A percentile compares a stretch with the other conserved stretches of the same genome.
Conservation (phyloP, 2,888 invertebrate species). For the Cheilosia grossa region DNA sequence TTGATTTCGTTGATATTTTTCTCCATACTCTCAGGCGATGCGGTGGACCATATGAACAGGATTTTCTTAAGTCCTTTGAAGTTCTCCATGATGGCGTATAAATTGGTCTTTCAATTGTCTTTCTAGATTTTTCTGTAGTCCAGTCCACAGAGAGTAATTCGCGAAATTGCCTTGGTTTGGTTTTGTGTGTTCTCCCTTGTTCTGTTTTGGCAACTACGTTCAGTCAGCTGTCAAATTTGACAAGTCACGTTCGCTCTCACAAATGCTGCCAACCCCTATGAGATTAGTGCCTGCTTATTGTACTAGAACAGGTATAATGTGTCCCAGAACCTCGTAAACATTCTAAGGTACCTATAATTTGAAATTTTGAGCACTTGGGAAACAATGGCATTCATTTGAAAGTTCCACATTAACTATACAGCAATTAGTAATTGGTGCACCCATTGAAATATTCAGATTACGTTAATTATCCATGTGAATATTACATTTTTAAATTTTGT, state of each 20-base stretch:
- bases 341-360: too few relatives aligned
- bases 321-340: too few relatives aligned
- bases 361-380: too few relatives aligned
- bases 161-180: neutral
- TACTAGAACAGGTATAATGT: too few relatives aligned
- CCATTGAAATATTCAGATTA: too few relatives aligned
- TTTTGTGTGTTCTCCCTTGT: neutral
- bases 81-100: conserved; percentile 79
- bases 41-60: conserved; percentile 85
- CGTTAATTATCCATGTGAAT: too few relatives aligned
- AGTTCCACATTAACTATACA: too few relatives aligned
- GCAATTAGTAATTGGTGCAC: too few relatives aligned
- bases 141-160: neutral
- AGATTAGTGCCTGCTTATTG: too few relatives aligned
- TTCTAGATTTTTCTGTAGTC: conserved; percentile 21
- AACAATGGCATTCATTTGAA: too few relatives aligned
- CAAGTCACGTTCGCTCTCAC: conserved; percentile 35
- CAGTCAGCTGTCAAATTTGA: neutral
- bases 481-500: too few relatives aligned
- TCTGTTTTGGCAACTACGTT: neutral
- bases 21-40: conserved; percentile 84
- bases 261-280: conserved; percentile 30
- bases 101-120: neutral
- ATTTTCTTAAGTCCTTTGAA: conserved; percentile 84
- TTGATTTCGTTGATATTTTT: conserved; percentile 85